Evolutionary conservation across 2,888 invertebrate genomes (phyloP), one percentile per base, ranked within the genome.

Genomic region (Holacanthella duospinosa): DNA sequence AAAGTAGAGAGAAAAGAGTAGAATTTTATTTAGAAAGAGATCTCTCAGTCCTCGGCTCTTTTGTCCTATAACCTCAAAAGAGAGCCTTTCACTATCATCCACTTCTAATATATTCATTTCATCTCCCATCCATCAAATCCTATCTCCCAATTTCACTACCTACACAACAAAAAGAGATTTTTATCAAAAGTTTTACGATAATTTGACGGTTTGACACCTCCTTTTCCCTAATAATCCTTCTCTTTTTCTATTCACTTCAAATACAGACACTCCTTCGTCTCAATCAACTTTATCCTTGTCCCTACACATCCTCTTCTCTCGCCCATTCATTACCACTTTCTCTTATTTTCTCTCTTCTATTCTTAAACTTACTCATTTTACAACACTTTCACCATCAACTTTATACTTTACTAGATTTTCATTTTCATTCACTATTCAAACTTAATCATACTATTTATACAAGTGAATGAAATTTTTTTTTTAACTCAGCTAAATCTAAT

Each of bases 121-220:
- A 48, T 48, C 36, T 36, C 36, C 48, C 48, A 48, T 48, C 21
- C 21, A n/a, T 48, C 48, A 48, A n/a, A 9, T 48, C 21, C 48
- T 21, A 48, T 48, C 36, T 36, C 6, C 36, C 6, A 36, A 36
- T 36, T 36, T 9, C n/a, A n/a, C n/a, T n/a, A n/a, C n/a, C n/a
- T 36, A 6, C 36, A 36, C n/a, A 48, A 48, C 48, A 48, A 48
- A 48, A 48, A 48, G 4, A 21, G 21, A 4, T 48, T 48, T 48
- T 48, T 48, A 16, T 21, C 12, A 65, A 60, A 65, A 65, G 65
- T 54, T 60, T 63, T 62, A 60, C 19, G 48, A 65, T 65, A 65
- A 65, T 62, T 65, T 65, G 65, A 65, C 65, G 62, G 60, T 62
- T 63, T 65, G 65, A 65, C 65, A 65, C 65, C 62, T 65, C 64